phyloP scores from a whole-genome alignment of 2,888 invertebrate genomes.

The Drosophila anomelani region DNA sequence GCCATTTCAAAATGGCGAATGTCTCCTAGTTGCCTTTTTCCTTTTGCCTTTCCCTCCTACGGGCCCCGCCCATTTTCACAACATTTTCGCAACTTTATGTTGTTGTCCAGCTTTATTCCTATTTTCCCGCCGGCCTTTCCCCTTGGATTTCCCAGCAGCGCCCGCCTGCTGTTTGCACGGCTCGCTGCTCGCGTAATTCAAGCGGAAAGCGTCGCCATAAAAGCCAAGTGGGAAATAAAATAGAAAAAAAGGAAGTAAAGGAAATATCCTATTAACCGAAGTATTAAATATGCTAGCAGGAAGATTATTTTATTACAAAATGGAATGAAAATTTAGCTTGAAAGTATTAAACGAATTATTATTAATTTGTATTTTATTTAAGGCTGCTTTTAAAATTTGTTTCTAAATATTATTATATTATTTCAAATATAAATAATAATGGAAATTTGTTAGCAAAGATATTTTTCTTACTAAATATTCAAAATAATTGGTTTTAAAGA shows the following conservation, averaged over 20 bases:
- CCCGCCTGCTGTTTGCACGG: slow-evolving; percentile 52
- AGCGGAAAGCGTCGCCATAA: slow-evolving; percentile 77
- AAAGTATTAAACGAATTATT: too few species aligned
- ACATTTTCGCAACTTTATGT: slow-evolving; percentile 70
- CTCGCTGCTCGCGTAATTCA: slow-evolving; percentile 77
- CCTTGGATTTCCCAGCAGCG: slow-evolving; percentile 9
- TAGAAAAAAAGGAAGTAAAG: background rate
- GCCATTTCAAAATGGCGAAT: slow-evolving; percentile 71
- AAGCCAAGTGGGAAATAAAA: slow-evolving; percentile 62
- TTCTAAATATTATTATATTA: too few species aligned
- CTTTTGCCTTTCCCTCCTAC: background rate
- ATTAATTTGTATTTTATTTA: too few species aligned
- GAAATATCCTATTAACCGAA: background rate
- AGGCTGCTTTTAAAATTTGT: too few species aligned
- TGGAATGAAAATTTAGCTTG: background rate
- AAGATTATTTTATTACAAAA: too few species aligned
- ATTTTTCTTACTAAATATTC: background rate
- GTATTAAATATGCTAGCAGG: background rate
- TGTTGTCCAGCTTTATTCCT: slow-evolving; percentile 36
- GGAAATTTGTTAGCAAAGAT: rapidly evolving
- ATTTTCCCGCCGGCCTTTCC: slow-evolving; percentile 29
- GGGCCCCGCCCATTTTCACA: slow-evolving; percentile 1
- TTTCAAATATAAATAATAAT: background rate
- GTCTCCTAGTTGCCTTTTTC: slow-evolving; percentile 10
- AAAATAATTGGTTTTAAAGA: too few species aligned